Base-by-base conservation (phyloP, 1,140 invertebrate species). In the Drosophila bocqueti region DNA sequence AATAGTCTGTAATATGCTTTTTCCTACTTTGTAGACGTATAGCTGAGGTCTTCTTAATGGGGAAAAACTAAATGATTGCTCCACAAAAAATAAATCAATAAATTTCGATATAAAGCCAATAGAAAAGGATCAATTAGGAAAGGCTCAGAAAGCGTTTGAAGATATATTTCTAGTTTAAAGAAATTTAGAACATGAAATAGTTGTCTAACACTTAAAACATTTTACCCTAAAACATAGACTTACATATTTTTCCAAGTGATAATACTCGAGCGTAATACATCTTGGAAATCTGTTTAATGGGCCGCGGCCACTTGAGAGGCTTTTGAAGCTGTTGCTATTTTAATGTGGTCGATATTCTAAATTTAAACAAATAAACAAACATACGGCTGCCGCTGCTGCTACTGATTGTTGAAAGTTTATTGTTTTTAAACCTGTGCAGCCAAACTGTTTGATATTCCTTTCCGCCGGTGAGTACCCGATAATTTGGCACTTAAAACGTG, bases 301-400 rank as follows among this genome's bases (percentile, higher is more conserved):
- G 59, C 50, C 38, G 59, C 38, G 59, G 69, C 73, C 84, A 89
- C 84, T 89, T 89, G 84, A 89, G 84, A 89, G 71, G 83, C 77
- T 83, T 87, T 86, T 89, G 81, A 89, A 89, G 83, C 77, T 83
- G 84, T 87, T 86, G 79, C 83, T 86, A 86, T 86, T 86, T 86
- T 86, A 87, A 86, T 86, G 83, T 86, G 83, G 83, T 87, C 83
- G 83, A 87, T 87, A 89, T 87, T 87, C 83, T 87, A 87, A 87
- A 89, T 87, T 87, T 87, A 87, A 87, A 87, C 84, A 87, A 87
- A 87, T 87, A 87, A 87, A 87, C 84, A 87, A 87, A 87, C 80
- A 82, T 46, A 43, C 52, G 45, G 52, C 40, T 75, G 38, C 29
- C 34, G 24, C 18, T 74, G 50, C 50, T 78, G 61, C 36, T 46